phyloP scores from a whole-genome alignment of 2,888 invertebrate genomes.

The Rotaria sp. region DNA sequence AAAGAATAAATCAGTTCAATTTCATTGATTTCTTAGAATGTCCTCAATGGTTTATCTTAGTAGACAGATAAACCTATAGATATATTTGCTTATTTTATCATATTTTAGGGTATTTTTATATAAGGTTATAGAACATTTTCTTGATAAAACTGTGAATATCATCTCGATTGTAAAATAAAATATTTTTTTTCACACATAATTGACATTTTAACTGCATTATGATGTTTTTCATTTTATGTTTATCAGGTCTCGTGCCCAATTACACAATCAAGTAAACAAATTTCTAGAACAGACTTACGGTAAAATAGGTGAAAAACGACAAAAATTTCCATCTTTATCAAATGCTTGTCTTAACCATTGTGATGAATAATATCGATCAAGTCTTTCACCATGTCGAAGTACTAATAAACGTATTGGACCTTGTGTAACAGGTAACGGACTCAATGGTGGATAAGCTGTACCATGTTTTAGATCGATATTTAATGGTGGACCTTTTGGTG shows the following conservation, averaged over 20 bases:
- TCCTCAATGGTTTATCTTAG: too few relatives aligned
- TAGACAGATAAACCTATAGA: too few relatives aligned
- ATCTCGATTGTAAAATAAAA: too few relatives aligned
- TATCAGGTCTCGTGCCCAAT: too few relatives aligned
- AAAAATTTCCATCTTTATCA: conserved; percentile 59
- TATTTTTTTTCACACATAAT: not conserved
- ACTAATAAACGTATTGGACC: conserved; percentile 53
- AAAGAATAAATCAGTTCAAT: too few relatives aligned
- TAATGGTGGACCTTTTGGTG: not conserved
- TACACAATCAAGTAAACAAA: too few relatives aligned
- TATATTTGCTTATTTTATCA: too few relatives aligned
- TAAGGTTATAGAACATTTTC: too few relatives aligned
- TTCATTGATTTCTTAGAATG: too few relatives aligned
- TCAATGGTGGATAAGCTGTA: not conserved
- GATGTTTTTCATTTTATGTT: not conserved
- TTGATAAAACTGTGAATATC: too few relatives aligned
- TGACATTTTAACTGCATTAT: not conserved
- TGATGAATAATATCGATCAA: conserved; percentile 81
- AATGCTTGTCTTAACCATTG: conserved; percentile 79
- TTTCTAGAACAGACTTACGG: too few relatives aligned
- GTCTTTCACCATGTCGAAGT: conserved; percentile 83
- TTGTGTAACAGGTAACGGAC: not conserved
- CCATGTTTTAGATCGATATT: not conserved
- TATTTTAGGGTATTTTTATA: too few relatives aligned
- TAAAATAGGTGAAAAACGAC: conserved; percentile 13